A percentile compares a stretch with the other conserved stretches of the same genome.
Conservation (phyloP, 2,797 vertebrate genomes). For the Anguilla pacifica region DNA sequence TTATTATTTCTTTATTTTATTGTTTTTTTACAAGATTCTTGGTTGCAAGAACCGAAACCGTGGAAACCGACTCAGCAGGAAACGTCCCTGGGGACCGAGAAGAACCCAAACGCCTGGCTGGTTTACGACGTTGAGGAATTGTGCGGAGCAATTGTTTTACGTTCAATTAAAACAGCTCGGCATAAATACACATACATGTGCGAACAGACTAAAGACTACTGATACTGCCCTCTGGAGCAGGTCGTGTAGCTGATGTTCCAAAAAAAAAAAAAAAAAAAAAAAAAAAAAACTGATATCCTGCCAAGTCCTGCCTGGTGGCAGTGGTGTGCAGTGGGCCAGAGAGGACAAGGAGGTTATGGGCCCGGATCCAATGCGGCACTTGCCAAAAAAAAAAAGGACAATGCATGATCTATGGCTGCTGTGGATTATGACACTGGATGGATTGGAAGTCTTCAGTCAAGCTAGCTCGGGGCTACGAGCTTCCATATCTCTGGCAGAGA, state of each 20-base stretch:
- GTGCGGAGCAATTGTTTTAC: background rate
- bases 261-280: background rate
- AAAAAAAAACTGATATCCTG: background rate
- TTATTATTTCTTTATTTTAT: background rate
- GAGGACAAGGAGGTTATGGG: background rate
- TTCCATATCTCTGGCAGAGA: background rate
- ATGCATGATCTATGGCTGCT: background rate
- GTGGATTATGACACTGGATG: background rate
- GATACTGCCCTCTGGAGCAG: background rate
- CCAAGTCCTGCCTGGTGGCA: background rate
- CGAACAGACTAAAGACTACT: background rate
- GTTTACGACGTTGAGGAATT: background rate
- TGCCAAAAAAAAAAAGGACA: background rate
- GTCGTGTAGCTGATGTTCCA: background rate
- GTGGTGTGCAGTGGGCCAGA: background rate
- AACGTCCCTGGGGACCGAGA: background rate
- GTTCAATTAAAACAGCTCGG: background rate
- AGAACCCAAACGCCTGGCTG: background rate
- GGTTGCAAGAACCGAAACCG: background rate
- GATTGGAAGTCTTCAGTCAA: background rate
- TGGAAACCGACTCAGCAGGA: background rate
- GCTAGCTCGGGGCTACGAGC: background rate
- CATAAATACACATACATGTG: conserved; percentile 12
- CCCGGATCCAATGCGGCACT: background rate
- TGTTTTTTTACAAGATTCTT: background rate